phyloP scores from a whole-genome alignment of 1,140 invertebrate genomes.

The Zaprionus capensis region DNA sequence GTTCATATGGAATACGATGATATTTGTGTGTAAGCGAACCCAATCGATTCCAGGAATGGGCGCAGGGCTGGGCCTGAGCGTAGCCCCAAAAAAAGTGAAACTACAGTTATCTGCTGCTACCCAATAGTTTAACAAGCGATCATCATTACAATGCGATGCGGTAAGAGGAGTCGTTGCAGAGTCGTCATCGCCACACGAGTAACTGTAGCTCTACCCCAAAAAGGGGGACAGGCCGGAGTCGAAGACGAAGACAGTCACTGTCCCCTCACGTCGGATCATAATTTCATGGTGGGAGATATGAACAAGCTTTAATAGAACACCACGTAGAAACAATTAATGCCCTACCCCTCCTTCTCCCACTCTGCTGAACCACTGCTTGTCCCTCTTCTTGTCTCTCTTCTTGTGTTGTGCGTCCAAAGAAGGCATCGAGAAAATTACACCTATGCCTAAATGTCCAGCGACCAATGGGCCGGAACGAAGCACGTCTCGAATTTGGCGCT shows the following conservation, averaged over 20 bases:
- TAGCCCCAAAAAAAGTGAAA: slow-evolving; percentile 67
- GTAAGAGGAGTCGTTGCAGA: slow-evolving; percentile 15
- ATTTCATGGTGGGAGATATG: slow-evolving; percentile 54
- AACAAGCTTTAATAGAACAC: slow-evolving; percentile 68
- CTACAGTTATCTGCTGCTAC: slow-evolving; percentile 67
- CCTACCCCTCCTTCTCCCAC: slow-evolving; percentile 10
- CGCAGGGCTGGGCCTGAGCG: slow-evolving; percentile 6
- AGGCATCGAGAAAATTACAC: slow-evolving; percentile 61
- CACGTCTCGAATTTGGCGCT: slow-evolving; percentile 54
- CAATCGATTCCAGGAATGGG: slow-evolving; percentile 63
- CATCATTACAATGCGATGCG: slow-evolving; percentile 52
- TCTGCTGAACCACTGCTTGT: not conserved
- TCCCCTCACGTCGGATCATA: slow-evolving; percentile 67
- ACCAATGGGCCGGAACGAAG: slow-evolving; percentile 63
- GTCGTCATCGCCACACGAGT: slow-evolving; percentile 14
- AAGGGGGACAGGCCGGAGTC: slow-evolving; percentile 28
- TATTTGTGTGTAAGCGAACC: slow-evolving; percentile 40
- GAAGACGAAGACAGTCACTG: slow-evolving; percentile 42
- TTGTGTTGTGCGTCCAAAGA: slow-evolving; percentile 43
- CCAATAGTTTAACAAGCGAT: slow-evolving; percentile 67
- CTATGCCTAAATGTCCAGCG: slow-evolving; percentile 67
- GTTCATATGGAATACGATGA: not conserved
- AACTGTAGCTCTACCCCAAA: slow-evolving; percentile 35
- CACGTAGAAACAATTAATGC: slow-evolving; percentile 73
- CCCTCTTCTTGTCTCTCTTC: not conserved